These are phyloP conservation scores for Manis crassicaudata DNA, from an alignment of 2,797 vertebrate genomes.

Conservation along the genomic window DNA sequence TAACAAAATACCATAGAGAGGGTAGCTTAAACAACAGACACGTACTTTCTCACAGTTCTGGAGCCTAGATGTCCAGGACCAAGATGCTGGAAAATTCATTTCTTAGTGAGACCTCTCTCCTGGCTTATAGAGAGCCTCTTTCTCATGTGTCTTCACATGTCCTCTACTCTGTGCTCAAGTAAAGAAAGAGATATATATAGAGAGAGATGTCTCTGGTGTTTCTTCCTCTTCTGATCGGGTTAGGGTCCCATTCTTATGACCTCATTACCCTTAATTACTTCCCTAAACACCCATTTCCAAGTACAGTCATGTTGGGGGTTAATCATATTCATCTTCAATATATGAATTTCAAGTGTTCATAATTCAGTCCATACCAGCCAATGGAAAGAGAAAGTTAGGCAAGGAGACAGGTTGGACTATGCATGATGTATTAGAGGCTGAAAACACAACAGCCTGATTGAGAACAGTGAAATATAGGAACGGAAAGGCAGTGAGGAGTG, in stretches of 20 bases:
- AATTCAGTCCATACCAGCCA: background rate
- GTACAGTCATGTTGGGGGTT: background rate
- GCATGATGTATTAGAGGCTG: background rate
- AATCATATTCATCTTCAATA: background rate
- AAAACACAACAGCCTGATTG: background rate
- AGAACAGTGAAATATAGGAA: background rate
- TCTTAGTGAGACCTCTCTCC: background rate
- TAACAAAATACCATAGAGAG: background rate
- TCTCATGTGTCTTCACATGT: background rate
- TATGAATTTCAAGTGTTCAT: background rate
- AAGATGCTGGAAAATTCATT: background rate
- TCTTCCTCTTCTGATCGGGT: background rate
- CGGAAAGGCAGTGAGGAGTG: background rate
- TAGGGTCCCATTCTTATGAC: background rate
- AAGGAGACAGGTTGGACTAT: background rate
- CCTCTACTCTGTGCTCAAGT: background rate
- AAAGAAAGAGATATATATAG: background rate
- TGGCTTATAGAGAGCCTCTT: background rate
- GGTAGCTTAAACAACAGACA: background rate
- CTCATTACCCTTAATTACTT: background rate
- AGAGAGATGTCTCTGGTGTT: background rate
- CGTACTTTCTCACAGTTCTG: background rate
- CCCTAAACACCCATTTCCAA: background rate
- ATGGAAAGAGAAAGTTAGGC: background rate
- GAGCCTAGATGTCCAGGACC: background rate